phyloP scores from a whole-genome alignment of 2,888 invertebrate species.

The Hyposoter dolosus region DNA sequence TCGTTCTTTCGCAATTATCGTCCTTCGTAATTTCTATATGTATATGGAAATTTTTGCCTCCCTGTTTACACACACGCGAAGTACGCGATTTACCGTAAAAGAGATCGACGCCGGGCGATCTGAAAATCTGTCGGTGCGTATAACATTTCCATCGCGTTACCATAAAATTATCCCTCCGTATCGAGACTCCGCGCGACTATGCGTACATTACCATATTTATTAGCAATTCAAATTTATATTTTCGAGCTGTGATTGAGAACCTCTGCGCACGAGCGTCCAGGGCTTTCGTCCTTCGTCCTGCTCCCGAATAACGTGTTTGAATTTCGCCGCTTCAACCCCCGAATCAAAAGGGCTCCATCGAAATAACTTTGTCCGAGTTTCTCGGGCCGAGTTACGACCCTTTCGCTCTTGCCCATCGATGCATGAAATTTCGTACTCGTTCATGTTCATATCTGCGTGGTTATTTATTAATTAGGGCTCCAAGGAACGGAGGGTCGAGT shows the following conservation, averaged over 20 bases:
- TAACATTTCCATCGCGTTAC: conserved; percentile 81
- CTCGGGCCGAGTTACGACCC: background rate
- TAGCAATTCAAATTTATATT: conserved; percentile 80
- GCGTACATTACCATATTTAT: conserved; percentile 74
- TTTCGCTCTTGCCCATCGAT: background rate
- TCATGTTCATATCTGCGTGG: background rate
- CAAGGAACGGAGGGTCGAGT: conserved; percentile 2
- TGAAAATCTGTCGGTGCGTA: conserved; percentile 79
- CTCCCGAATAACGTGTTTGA: background rate
- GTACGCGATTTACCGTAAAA: conserved; percentile 45
- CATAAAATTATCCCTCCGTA: conserved; percentile 79
- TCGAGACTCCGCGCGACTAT: conserved; percentile 58
- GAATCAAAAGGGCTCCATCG: background rate
- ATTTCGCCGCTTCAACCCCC: background rate
- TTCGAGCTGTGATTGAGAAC: conserved; percentile 70
- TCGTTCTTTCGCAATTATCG: background rate
- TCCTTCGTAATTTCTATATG: background rate
- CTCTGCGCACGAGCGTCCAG: conserved; percentile 64
- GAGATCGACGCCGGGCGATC: conserved; percentile 73
- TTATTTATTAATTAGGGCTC: conserved; percentile 1
- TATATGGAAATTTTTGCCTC: background rate
- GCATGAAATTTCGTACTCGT: conserved; percentile 4
- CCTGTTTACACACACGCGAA: conserved; percentile 10
- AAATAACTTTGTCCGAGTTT: background rate
- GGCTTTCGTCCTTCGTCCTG: background rate